Evolutionary conservation across 37 sponge, comb jelly and placozoan genomes (phyloP), one percentile per base, ranked within the genome.

Genomic region (Mnemiopsis leidyi): DNA sequence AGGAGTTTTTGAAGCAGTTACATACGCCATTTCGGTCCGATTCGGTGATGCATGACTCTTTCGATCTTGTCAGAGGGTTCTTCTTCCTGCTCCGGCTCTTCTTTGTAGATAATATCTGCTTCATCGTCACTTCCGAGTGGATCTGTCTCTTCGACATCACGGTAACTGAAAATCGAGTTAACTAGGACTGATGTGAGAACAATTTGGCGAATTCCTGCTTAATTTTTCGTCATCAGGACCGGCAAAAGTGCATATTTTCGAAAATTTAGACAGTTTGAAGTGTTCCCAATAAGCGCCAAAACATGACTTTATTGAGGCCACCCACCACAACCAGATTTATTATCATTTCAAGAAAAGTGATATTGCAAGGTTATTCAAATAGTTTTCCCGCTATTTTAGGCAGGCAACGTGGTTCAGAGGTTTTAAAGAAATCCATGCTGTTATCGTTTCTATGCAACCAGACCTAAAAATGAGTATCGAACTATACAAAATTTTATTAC

Each of bases 371-470:
- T 29, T 23, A 34, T 36, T 79, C 37, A 79, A 79, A 79, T 20
- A 34, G 37, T 34, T 34, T 79, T 79, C 82, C 82, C 82, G 82
- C 82, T 28, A 79, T 34, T 34, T 79, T 79, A 35, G 36, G 36
- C 82, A 79, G 82, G 82, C 82, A 79, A 35, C 82, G 37, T 79
- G 82, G 82, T 79, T 79, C 23, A 79, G 23, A 79, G 13, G 82
- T 33, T 31, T 28, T n/a, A n/a, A n/a, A n/a, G n/a, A n/a, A n/a
- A n/a, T n/a, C n/a, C n/a, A n/a, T n/a, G n/a, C n/a, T n/a, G n/a
- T n/a, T n/a, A n/a, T n/a, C n/a, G n/a, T n/a, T n/a, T n/a, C n/a
- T n/a, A n/a, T n/a, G n/a, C n/a, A n/a, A n/a, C n/a, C n/a, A n/a
- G n/a, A n/a, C n/a, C n/a, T n/a, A n/a, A n/a, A n/a, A n/a, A n/a